Conservation (phyloP, 2,888 invertebrate species). For the Andrena bucephala region DNA sequence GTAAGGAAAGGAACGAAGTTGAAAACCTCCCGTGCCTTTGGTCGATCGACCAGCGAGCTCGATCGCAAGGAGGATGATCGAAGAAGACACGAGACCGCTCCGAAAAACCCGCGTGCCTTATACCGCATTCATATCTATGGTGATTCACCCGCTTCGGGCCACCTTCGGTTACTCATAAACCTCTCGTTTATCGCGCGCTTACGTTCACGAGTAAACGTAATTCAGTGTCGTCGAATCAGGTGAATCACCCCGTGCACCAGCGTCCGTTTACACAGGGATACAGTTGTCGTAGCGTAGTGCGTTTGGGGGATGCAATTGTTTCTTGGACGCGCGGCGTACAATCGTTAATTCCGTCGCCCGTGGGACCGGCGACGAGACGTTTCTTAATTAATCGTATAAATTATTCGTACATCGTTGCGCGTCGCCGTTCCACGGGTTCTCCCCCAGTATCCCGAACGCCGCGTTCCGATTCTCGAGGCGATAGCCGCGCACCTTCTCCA, state of each 20-base stretch:
- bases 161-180: neutral
- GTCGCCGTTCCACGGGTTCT: neutral
- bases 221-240: neutral
- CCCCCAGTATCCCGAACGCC: slow-evolving; percentile 1
- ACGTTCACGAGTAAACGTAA: neutral
- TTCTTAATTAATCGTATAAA: slow-evolving; percentile 38
- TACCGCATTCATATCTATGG: slow-evolving; percentile 30
- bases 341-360: slow-evolving; percentile 15
- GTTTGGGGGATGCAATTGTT: slow-evolving; percentile 17
- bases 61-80: neutral
- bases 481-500: slow-evolving; percentile 35
- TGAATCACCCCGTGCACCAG: neutral
- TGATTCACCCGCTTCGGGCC: neutral
- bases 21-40: slow-evolving; percentile 61
- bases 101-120: slow-evolving; percentile 61
- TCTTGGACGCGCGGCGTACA: slow-evolving; percentile 5
- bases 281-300: slow-evolving; percentile 16
- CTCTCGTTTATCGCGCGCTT: neutral
- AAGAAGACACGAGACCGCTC: slow-evolving; percentile 28
- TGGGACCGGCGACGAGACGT: neutral
- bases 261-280: slow-evolving; percentile 14
- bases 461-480: slow-evolving; percentile 49
- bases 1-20: slow-evolving; percentile 21
- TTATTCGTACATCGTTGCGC: slow-evolving; percentile 19
- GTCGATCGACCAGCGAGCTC: neutral